A percentile compares a stretch with the other conserved stretches of the same genome.
Conservation (phyloP, 2,888 invertebrate species). For the Neoascia interrupta region DNA sequence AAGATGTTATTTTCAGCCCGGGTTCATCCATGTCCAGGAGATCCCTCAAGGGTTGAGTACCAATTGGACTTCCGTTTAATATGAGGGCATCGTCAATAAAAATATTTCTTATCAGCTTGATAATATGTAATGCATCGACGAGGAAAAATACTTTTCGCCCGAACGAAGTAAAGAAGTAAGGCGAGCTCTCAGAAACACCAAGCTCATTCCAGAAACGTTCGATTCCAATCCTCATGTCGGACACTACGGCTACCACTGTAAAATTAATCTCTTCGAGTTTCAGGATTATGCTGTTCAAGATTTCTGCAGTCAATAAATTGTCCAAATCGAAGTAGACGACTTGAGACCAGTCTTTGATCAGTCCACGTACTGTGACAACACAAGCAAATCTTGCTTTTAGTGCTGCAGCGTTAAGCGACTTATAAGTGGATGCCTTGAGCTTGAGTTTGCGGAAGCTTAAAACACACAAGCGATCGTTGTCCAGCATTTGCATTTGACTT, state of each 20-base stretch:
- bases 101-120: constrained; percentile 20
- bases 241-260: constrained; percentile 28
- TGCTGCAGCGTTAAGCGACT: neutral
- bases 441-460: constrained; percentile 33
- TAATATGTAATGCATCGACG: constrained; percentile 16
- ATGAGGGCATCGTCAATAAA: constrained; percentile 7
- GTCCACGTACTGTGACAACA: constrained; percentile 2
- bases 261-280: constrained; percentile 16
- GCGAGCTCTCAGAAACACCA: neutral
- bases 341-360: constrained; percentile 23
- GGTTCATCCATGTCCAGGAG: neutral
- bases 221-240: constrained; percentile 16
- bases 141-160: constrained; percentile 37
- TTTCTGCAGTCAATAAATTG: neutral
- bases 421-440: neutral
- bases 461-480: constrained; percentile 12
- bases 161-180: neutral
- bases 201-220: constrained; percentile 5
- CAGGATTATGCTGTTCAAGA: neutral
- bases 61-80: neutral
- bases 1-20: constrained; percentile 1
- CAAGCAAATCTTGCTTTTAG: neutral
- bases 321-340: constrained; percentile 28
- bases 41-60: constrained; percentile 7
- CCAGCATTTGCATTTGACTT: too few relatives aligned